Evolutionary conservation across 2,797 vertebrate genomes (phyloP), one percentile per base, ranked within the genome.

Genomic region (Phrynocephalus vlangalii): DNA sequence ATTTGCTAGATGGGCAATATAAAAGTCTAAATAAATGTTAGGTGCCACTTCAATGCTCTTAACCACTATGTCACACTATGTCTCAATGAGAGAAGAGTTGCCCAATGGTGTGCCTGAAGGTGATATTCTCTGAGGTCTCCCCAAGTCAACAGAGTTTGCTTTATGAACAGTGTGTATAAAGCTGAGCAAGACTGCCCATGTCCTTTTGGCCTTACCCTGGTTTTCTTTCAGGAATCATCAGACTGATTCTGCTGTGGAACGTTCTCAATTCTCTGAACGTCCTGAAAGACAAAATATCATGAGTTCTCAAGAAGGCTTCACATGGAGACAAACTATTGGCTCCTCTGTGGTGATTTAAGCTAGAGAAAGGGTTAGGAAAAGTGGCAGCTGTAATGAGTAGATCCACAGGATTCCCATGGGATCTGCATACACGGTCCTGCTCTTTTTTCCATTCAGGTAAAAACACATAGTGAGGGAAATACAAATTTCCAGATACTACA

Each of bases 151-250:
- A 28, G 67, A 71, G 24, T 16, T 60, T 20, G 20, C 3, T 68
- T 78, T 77, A 18, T 4, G 2, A 26, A 26, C 48, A 56, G 4
- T 67, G 33, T 87, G 52, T 33, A 52, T 52, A 77, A 24, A 24
- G 26, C 16, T 52, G n/a, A 2, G n/a, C 0, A 84, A 87, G 18
- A 86, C 9, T 60, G 7, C 33, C 56, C 38, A 72, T 50, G 13
- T 50, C 77, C 70, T 50, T 5, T 44, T 15, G 1, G 16, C 0
- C 68, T 93, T 91, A 97, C 97, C 96, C 96, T 92, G 1, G 86
- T 91, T 22, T 96, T 95, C 87, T 77, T 91, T 67, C 92, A 75
- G 33, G 67, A 3, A 3, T 91, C 82, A 16, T 87, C 87, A n/a
- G 88, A 48, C 70, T 87, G 68, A 0, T 93, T 91, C 86, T 44